Evolutionary conservation across 2,113 vertebrate species (phyloP).

Genomic region (Antechinus stuartii): DNA sequence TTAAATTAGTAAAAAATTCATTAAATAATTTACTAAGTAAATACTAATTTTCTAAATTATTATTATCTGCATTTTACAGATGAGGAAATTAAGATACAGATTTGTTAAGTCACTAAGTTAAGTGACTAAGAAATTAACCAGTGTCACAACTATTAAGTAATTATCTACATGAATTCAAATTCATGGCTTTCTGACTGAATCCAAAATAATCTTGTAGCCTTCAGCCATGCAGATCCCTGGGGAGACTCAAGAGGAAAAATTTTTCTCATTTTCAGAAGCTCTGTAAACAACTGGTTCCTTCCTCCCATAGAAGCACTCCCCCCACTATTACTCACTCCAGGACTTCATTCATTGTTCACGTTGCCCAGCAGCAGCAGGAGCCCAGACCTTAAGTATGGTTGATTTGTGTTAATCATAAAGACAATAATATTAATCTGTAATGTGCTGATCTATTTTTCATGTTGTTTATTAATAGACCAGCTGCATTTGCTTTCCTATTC

Average conservation of each 20-base stretch:
- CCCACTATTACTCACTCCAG: accelerated
- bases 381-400: conserved; percentile 73
- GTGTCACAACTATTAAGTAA: neutral
- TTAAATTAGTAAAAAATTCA: too few relatives aligned
- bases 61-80: too few relatives aligned
- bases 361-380: conserved; percentile 64
- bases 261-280: neutral
- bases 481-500: conserved; percentile 90
- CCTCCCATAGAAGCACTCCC: neutral
- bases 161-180: neutral
- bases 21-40: too few relatives aligned
- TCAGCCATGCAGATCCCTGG: neutral
- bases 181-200: neutral
- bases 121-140: conserved; percentile 9
- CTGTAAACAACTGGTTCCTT: neutral
- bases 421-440: conserved; percentile 90
- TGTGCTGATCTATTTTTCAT: conserved; percentile 91
- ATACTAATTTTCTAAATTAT: too few relatives aligned
- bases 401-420: conserved; percentile 87
- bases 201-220: neutral
- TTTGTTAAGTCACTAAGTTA: neutral
- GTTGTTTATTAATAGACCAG: conserved; percentile 91
- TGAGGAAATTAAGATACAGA: neutral
- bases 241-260: neutral
- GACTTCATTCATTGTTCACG: neutral